phyloP scores from a whole-genome alignment of 2,797 vertebrate genomes.

The Parambassis ranga region DNA sequence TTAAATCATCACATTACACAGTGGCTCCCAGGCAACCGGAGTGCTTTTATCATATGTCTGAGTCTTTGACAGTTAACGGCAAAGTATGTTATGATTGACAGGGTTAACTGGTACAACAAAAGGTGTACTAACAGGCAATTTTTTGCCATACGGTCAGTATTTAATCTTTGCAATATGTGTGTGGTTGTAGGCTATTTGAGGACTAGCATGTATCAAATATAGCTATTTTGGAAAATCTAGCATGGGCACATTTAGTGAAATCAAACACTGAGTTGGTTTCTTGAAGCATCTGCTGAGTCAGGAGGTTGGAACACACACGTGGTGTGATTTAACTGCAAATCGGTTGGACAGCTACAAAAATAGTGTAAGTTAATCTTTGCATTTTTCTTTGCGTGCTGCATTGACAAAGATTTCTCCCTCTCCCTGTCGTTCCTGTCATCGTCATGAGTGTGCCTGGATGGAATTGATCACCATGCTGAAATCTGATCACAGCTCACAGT shows the following conservation, averaged over 20 bases:
- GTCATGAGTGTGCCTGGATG: neutral
- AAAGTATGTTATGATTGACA: no score
- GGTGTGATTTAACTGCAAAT: no score
- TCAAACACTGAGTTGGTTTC: constrained; percentile 10
- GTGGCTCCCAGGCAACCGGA: no score
- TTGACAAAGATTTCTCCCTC: neutral
- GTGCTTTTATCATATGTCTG: no score
- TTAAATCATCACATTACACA: no score
- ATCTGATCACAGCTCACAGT: constrained; percentile 17
- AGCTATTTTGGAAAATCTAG: constrained; percentile 28
- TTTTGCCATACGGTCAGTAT: no score
- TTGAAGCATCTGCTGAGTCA: constrained; percentile 37
- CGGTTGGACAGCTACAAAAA: no score
- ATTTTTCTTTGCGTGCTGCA: neutral
- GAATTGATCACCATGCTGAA: constrained; percentile 20
- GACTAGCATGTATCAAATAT: neutral
- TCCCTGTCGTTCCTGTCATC: neutral
- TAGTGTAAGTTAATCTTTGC: neutral
- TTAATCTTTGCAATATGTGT: neutral
- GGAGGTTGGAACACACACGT: neutral
- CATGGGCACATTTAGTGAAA: constrained; percentile 19
- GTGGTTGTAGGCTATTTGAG: neutral
- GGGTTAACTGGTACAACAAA: no score
- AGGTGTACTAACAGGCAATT: no score
- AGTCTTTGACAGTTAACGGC: no score